phyloP scores from a whole-genome alignment of 2,888 invertebrate species.

The Drosophila affinis region DNA sequence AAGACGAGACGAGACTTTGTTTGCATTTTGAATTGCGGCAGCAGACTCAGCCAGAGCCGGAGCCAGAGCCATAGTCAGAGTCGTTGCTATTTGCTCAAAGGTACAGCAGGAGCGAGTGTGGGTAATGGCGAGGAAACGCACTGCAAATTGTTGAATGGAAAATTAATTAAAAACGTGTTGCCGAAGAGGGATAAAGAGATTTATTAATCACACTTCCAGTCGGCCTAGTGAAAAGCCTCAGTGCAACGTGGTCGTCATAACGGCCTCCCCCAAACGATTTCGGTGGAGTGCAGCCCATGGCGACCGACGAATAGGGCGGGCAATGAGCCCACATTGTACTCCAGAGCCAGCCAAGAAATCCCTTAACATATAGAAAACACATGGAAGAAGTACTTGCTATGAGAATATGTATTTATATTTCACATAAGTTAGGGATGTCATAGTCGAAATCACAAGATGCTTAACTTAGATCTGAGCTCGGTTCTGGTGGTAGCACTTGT shows the following conservation, averaged over 20 bases:
- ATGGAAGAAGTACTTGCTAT: background rate
- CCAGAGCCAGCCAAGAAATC: constrained; percentile 91
- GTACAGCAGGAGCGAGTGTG: background rate
- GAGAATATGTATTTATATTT: background rate
- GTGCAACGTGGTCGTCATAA: background rate
- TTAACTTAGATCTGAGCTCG: constrained; percentile 47
- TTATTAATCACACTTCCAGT: constrained; percentile 15
- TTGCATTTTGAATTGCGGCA: constrained; percentile 76
- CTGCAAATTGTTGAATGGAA: constrained; percentile 58
- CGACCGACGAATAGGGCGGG: no score
- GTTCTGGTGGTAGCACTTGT: constrained; percentile 68
- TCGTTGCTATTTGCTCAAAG: constrained; percentile 48
- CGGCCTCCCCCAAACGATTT: constrained; percentile 89
- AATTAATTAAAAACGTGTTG: constrained; percentile 75
- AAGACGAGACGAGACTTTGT: constrained; percentile 63
- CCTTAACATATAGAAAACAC: constrained; percentile 92
- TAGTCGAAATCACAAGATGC: background rate
- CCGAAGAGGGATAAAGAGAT: constrained; percentile 7
- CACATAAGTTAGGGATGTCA: no score
- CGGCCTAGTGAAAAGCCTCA: constrained; percentile 7
- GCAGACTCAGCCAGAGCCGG: background rate
- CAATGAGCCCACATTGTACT: constrained; percentile 91
- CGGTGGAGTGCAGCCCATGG: no score
- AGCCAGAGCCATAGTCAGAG: constrained; percentile 13
- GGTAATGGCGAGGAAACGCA: constrained; percentile 31